Conservation (phyloP, 2,113 vertebrate species). For the Barnardius zonarius region DNA sequence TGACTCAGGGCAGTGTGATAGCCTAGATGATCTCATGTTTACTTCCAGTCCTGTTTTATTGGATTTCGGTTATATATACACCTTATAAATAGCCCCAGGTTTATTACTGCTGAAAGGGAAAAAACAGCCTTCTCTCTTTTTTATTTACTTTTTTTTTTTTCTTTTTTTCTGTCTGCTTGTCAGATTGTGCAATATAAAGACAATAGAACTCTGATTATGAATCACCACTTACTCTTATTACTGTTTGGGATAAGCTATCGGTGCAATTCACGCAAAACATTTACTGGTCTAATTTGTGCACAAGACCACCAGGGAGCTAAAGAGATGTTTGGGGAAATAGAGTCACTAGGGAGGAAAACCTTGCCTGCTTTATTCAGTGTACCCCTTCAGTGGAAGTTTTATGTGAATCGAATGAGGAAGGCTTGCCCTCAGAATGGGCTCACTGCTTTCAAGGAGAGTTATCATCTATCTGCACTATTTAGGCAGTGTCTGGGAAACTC, state of each 20-base stretch:
- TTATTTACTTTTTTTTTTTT: background rate
- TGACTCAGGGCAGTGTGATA: slow-evolving; percentile 43
- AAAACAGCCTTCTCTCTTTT: background rate
- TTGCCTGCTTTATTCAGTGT: background rate
- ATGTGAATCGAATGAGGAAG: background rate
- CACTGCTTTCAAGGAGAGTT: slow-evolving; percentile 23
- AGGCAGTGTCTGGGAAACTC: background rate
- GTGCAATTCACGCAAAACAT: background rate
- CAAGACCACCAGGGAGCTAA: background rate
- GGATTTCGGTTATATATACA: slow-evolving; percentile 6
- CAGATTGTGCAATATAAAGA: background rate
- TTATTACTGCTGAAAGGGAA: background rate
- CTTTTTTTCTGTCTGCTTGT: background rate
- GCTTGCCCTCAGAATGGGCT: background rate
- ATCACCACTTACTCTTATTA: background rate
- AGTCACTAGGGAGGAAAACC: background rate
- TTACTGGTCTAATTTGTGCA: background rate
- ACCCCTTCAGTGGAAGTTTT: background rate
- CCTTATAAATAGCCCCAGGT: background rate
- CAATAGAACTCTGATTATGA: background rate
- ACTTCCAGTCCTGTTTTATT: slow-evolving; percentile 20
- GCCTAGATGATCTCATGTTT: slow-evolving; percentile 47
- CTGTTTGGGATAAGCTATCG: background rate
- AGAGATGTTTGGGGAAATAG: background rate
- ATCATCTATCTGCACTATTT: slow-evolving; percentile 43